Conservation (phyloP, 30 jellyfish, hydroid and myxozoan species). For the Rhopilema esculentum region DNA sequence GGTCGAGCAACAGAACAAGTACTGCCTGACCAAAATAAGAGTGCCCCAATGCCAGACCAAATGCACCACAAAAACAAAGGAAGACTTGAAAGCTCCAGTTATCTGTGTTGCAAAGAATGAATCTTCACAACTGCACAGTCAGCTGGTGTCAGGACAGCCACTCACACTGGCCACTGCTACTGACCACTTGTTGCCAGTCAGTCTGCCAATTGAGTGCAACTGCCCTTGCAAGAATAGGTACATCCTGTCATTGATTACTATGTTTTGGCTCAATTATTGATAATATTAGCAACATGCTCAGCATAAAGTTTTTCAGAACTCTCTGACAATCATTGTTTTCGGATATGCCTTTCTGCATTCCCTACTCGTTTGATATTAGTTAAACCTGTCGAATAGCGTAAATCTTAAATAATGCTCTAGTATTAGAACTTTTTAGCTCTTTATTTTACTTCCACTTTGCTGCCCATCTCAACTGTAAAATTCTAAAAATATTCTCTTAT, state of each 20-base stretch:
- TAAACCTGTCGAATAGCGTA: too few relatives aligned
- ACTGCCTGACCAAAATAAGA: constrained; percentile 48
- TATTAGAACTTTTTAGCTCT: too few relatives aligned
- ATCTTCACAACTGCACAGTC: constrained; percentile 31
- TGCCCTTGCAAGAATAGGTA: constrained; percentile 67
- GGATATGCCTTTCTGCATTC: not conserved
- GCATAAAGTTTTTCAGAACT: too few relatives aligned
- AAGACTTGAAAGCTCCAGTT: constrained; percentile 42
- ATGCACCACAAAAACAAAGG: constrained; percentile 16
- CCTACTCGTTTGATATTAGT: too few relatives aligned
- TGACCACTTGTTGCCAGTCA: constrained; percentile 40
- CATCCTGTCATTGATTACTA: not conserved
- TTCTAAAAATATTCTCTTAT: not conserved
- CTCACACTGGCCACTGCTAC: constrained; percentile 38
- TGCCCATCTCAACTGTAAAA: too few relatives aligned
- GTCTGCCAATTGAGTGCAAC: constrained; percentile 48
- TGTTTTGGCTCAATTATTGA: too few relatives aligned
- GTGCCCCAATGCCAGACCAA: constrained; percentile 56
- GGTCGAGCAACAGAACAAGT: constrained; percentile 32
- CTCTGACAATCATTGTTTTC: not conserved
- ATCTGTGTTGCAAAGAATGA: constrained; percentile 51
- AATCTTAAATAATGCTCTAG: too few relatives aligned
- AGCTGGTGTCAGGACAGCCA: constrained; percentile 33
- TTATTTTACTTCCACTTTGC: too few relatives aligned
- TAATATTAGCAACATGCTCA: too few relatives aligned